Evolutionary conservation across 2,797 vertebrate species (phyloP).

Genomic region (Silurus lanzhouensis): DNA sequence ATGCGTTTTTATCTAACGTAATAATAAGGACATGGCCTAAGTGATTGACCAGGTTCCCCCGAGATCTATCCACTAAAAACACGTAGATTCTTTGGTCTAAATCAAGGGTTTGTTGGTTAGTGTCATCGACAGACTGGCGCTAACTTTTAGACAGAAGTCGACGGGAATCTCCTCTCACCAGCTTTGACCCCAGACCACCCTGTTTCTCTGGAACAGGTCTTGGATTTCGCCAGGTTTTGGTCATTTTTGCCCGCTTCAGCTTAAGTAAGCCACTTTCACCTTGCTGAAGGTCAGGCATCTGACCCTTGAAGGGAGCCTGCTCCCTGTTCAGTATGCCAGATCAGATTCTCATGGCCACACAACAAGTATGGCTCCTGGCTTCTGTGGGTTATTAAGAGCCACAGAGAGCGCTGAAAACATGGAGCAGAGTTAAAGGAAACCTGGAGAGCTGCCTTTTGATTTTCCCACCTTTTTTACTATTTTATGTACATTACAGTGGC

Average conservation of each 20-base stretch:
- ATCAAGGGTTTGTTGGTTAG: constrained; percentile 39
- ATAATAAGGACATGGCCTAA: too few species aligned
- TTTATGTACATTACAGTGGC: background rate
- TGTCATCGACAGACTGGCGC: constrained; percentile 31
- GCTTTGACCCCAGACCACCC: constrained; percentile 64
- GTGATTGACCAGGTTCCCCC: background rate
- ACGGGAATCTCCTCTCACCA: constrained; percentile 48
- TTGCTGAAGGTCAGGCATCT: constrained; percentile 62
- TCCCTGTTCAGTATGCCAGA: constrained; percentile 56
- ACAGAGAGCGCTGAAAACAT: background rate
- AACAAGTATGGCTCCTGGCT: constrained; percentile 17
- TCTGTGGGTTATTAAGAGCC: constrained; percentile 10
- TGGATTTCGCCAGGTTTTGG: constrained; percentile 65
- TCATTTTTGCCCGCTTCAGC: constrained; percentile 66
- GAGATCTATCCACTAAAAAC: constrained; percentile 26
- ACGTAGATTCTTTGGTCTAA: constrained; percentile 45
- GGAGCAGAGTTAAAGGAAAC: background rate
- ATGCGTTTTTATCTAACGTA: too few species aligned
- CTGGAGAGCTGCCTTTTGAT: background rate
- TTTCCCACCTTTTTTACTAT: background rate
- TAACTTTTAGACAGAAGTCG: constrained; percentile 38
- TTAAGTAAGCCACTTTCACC: constrained; percentile 61
- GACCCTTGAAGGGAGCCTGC: constrained; percentile 60
- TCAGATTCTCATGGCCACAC: constrained; percentile 33
- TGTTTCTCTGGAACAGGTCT: constrained; percentile 63